These are phyloP conservation scores for Blera fallax DNA, from an alignment of 2,888 invertebrate species.

Conservation along the genomic window DNA sequence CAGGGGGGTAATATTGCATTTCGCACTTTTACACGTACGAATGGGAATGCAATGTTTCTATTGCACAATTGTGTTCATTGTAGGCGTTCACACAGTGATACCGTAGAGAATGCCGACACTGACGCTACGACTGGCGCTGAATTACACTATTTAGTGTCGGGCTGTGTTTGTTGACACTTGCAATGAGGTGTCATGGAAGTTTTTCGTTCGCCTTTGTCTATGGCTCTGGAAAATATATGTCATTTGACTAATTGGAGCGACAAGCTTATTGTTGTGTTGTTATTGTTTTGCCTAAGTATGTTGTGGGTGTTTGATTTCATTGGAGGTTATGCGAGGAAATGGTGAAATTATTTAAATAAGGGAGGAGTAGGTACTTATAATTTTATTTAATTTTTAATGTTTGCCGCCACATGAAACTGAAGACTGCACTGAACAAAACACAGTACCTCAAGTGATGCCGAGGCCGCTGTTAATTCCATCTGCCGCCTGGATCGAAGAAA, in stretches of 20 bases:
- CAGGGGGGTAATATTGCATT: slow-evolving; percentile 28
- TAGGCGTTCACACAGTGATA: slow-evolving; percentile 16
- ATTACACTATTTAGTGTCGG: slow-evolving; percentile 42
- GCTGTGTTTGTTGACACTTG: slow-evolving; percentile 63
- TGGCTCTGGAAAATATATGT: slow-evolving; percentile 39
- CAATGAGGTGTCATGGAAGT: slow-evolving; percentile 62
- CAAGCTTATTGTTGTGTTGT: slow-evolving; percentile 45
- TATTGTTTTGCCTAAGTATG: slow-evolving; percentile 26
- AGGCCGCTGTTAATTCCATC: too few relatives aligned
- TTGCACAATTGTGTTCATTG: slow-evolving; percentile 12
- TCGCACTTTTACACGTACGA: slow-evolving; percentile 57
- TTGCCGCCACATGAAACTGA: too few relatives aligned
- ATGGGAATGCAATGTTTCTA: slow-evolving; percentile 39
- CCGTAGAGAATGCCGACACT: slow-evolving; percentile 44
- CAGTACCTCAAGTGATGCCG: too few relatives aligned
- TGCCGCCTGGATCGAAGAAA: too few relatives aligned
- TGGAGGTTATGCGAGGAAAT: slow-evolving; percentile 21
- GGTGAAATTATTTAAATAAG: not conserved
- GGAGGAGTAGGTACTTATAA: not conserved
- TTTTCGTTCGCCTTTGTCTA: slow-evolving; percentile 37
- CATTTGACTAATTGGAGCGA: slow-evolving; percentile 71
- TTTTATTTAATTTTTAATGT: too few relatives aligned
- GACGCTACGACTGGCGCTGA: slow-evolving; percentile 19
- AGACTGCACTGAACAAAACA: too few relatives aligned
- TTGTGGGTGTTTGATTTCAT: slow-evolving; percentile 48